A percentile compares a stretch with the other conserved stretches of the same genome.
These are phyloP conservation scores for Cyanoderma ruficeps DNA, from an alignment of 2,113 vertebrate species.

Conservation along the genomic window DNA sequence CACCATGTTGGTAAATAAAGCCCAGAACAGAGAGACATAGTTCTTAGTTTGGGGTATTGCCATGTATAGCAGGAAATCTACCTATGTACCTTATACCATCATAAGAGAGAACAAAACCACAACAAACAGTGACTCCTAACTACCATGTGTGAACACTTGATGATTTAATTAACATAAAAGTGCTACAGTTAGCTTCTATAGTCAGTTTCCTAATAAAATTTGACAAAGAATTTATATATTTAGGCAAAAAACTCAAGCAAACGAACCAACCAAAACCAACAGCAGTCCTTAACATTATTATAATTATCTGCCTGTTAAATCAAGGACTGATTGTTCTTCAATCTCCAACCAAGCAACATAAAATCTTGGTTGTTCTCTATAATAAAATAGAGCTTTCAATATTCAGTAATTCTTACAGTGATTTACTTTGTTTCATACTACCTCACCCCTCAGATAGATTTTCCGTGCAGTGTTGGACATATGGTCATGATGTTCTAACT, in stretches of 20 bases:
- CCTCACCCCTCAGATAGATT: background rate
- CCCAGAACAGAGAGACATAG: background rate
- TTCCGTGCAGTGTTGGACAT: background rate
- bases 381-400: background rate
- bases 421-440: background rate
- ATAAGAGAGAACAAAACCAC: background rate
- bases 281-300: background rate
- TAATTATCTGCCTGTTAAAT: background rate
- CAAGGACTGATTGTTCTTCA: background rate
- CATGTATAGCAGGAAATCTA: background rate
- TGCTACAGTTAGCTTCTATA: slow-evolving; percentile 22
- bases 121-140: background rate
- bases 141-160: background rate
- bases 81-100: background rate
- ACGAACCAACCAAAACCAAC: background rate
- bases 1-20: background rate
- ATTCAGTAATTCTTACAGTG: background rate
- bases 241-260: background rate
- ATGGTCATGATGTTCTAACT: background rate
- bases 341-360: background rate
- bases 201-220: slow-evolving; percentile 44
- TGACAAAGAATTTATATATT: slow-evolving; percentile 42
- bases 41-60: background rate
- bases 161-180: slow-evolving; percentile 25
- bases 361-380: background rate